Percentiles rank a stretch among this genome's conserved stretches.
phyloP scores from a whole-genome alignment of 2,888 invertebrate genomes.

The Alloplasta piceator region DNA sequence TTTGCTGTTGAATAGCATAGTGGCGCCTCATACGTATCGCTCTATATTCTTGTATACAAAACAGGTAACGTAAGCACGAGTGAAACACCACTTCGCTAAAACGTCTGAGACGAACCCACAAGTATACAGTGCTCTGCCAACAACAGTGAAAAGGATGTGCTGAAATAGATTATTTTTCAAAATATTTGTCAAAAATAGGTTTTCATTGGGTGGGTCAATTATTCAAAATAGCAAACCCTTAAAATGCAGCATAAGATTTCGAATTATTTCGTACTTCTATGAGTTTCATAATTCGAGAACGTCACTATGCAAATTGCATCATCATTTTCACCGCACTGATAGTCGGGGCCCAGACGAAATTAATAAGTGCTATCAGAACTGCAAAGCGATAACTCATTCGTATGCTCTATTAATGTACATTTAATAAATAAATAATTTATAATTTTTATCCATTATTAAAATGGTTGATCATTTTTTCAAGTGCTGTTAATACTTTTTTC shows the following conservation, averaged over 20 bases:
- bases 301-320: neutral
- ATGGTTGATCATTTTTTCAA: neutral
- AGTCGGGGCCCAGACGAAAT: no score
- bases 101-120: slow-evolving; percentile 26
- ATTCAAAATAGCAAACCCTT: neutral
- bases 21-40: slow-evolving; percentile 46
- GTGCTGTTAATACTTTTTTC: neutral
- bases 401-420: neutral
- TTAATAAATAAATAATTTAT: neutral
- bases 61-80: slow-evolving; percentile 69
- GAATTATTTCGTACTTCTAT: no score
- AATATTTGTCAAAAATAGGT: neutral
- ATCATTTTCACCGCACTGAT: no score
- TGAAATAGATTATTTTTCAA: neutral
- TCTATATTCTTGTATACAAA: slow-evolving; percentile 63
- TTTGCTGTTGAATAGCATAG: slow-evolving; percentile 43
- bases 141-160: neutral
- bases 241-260: no score
- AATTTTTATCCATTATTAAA: neutral
- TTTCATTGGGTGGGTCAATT: neutral
- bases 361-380: neutral
- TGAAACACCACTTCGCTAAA: slow-evolving; percentile 41
- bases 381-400: neutral
- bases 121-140: slow-evolving; percentile 14
- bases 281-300: no score